Base-by-base conservation (phyloP, 2,797 vertebrate genomes). In the Thalassophryne amazonica region DNA sequence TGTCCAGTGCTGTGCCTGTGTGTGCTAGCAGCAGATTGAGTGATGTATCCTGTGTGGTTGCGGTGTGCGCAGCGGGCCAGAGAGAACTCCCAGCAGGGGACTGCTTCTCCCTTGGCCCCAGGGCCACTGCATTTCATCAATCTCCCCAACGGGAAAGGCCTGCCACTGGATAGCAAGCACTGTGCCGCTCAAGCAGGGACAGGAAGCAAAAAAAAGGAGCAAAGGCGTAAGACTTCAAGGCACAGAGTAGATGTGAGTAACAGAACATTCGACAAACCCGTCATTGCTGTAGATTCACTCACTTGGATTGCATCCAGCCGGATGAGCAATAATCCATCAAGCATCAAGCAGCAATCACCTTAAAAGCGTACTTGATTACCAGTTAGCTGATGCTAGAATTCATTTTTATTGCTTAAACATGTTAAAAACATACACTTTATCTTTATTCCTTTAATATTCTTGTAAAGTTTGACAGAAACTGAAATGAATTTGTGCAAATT, bases 81-180 rank as follows among this genome's bases (percentile, higher is more conserved):
- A 77, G 80, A 85, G 80, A 87, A 86, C 77, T 90, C 84, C 84
- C 83, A 75, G 80, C 80, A 84, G 87, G 88, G 83, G 76, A 71
- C 72, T 61, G 49, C 65, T 67, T 62, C 69, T 76, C 80, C 66
- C 68, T 62, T 53, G 64, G 76, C 81, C 76, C 69, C 41, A 18
- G 11, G 78, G 79, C 80, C 69, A 69, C 80, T 80, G 82, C 80
- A 84, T 78, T 88, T 86, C 76, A 88, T 89, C 86, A 86, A 84
- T 89, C 82, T 86, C 56, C 79, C 74, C 63, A 52, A 52, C 82
- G 78, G 76, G 78, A 85, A 78, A 79, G 56, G 57, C 49, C 67
- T 66, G 61, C 69, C 53, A 73, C 43, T 57, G 66, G 38, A 57
- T 56, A 45, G 45, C 35, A 16, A n/a, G 17, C 27, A 42, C n/a